Base-by-base conservation (phyloP, 2,797 vertebrate genomes). In the Lindbergichthys nudifrons region DNA sequence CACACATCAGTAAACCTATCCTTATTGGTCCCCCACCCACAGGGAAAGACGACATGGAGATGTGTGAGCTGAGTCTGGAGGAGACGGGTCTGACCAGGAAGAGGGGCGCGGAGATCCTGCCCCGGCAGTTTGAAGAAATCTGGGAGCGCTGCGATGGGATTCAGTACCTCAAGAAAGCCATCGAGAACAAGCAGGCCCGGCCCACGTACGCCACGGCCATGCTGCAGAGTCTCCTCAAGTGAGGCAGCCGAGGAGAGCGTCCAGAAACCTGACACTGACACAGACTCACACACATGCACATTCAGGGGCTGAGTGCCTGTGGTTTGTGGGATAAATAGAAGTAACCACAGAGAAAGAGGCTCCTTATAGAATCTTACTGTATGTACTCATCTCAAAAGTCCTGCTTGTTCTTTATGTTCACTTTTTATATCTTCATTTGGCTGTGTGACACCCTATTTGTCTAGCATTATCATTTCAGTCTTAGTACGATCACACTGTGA, bases 41-140 rank as follows among this genome's bases (percentile, higher is more conserved):
- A 99, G 98, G 98, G 8, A 99, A 99, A 89, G 98, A 99, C 10
- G 98, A 99, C 64, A 98, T 99, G 96, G 98, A 99, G 92, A 99
- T 99, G 98, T 99, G 98, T 3, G 98, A 99, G 95, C 94, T 99
- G 79, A 99, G 96, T 76, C 96, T 99, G 53, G 97, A 99, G 86
- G 98, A 99, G 94, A 99, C 98, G 1, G 98, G 98, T 58, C 94
- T 99, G 88, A 98, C 98, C 52, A 93, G 98, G 56, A 99, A 99
- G 92, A 95, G 97, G 4, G 98, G 98, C 0, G 98, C 98, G 1
- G 98, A 99, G 93, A 97, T 99, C 87, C 92, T 99, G 75, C 95
- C 97, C 0, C 93, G 97, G 60, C 98, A 98, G 92, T 99, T 98
- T 48, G 98, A 99, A 82, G 98, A 99, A 75, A 96, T 99, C 77